Evolutionary conservation across 2,797 vertebrate genomes (phyloP).

Genomic region (Enteromius trimaculatus): DNA sequence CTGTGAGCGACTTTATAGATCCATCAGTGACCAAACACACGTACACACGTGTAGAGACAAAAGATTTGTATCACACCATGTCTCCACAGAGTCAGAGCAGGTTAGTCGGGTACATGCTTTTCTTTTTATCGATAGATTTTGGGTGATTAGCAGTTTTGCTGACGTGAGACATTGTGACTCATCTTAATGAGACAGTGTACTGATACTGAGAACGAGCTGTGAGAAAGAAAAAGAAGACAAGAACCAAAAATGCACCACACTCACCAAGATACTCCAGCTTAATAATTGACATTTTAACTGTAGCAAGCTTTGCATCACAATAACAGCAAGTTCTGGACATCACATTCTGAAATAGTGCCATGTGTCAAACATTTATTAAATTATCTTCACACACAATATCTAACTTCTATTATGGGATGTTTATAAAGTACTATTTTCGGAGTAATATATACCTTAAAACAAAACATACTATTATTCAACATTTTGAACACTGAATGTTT

Average conservation of each 20-base stretch:
- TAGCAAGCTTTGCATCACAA: neutral
- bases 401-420: neutral
- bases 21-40: neutral
- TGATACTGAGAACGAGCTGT: neutral
- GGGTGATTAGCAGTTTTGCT: slow-evolving; percentile 19
- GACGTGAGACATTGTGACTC: neutral
- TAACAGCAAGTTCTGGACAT: neutral
- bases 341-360: neutral
- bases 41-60: neutral
- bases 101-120: slow-evolving; percentile 26
- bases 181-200: neutral
- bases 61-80: slow-evolving; percentile 13
- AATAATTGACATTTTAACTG: neutral
- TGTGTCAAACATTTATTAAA: neutral
- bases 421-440: neutral
- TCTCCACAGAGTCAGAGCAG: neutral
- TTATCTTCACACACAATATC: too few relatives aligned
- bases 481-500: neutral
- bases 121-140: slow-evolving; percentile 29
- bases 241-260: neutral
- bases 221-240: neutral
- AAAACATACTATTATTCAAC: neutral
- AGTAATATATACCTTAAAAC: neutral
- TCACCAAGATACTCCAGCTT: neutral
- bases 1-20: slow-evolving; percentile 16